Evolutionary conservation across 2,113 vertebrate genomes (phyloP), one percentile per base, ranked within the genome.

Genomic region (Neolamprologus ventralis): DNA sequence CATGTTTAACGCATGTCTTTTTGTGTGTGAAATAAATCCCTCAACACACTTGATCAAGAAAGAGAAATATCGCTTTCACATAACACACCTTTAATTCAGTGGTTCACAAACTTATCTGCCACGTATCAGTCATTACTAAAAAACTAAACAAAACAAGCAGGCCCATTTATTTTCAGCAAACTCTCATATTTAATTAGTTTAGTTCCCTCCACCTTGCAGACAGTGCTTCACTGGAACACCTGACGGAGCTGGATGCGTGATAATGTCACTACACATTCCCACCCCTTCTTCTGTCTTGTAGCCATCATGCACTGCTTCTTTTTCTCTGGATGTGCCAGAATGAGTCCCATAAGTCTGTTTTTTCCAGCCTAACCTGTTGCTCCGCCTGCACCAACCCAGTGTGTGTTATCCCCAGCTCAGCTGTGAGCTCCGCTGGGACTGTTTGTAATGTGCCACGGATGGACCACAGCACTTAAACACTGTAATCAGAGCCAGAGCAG

Each of bases 401-500:
- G 68, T 37, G 80, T 80, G 33, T 42, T 85, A 68, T 89, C 90
- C 47, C 85, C 75, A 55, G 87, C 90, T 92, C 85, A 93, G 91
- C 94, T 93, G 92, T 85, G 90, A 85, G 81, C 91, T 93, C 94
- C 92, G 13, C 75, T 83, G 92, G 93, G 94, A 94, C 90, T 90
- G 79, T 91, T 89, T 85, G 91, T 89, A 94, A 95, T 92, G 92
- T 90, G 91, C 90, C 86, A 85, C 84, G 91, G 90, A 94, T 60
- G 75, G 91, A 94, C 87, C 92, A 81, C 82, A 84, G 92, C 86
- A 82, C 91, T 95, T 94, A 93, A 95, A 91, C 80, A 90, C 88
- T 90, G 95, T 95, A 96, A 96, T 95, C 88, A 95, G 94, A 95
- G 92, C 95, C 95, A 93, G 90, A 60, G 80, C 95, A 95, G 95